Evolutionary conservation across 2,888 invertebrate genomes (phyloP).

Genomic region (Orgyia antiqua): DNA sequence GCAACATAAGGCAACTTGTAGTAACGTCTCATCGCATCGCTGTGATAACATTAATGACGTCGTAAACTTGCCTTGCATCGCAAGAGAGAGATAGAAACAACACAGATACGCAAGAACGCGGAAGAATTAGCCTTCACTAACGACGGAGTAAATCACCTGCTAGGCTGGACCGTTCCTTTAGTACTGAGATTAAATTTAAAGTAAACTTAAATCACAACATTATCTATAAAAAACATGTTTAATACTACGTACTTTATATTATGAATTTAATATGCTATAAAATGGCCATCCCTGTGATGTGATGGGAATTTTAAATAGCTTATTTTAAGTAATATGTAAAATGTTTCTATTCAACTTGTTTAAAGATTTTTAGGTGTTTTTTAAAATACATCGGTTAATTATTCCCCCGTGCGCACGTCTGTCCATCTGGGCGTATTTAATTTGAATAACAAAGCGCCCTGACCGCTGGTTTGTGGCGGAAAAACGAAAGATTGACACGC

Average conservation of each 20-base stretch:
- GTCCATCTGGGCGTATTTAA: constrained; percentile 52
- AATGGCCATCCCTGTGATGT: too few relatives aligned
- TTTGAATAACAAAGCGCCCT: constrained; percentile 66
- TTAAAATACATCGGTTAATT: constrained; percentile 58
- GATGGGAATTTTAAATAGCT: constrained; percentile 1
- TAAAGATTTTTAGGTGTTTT: constrained; percentile 23
- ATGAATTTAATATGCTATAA: too few relatives aligned
- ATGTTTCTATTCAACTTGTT: neutral
- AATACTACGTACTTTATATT: constrained; percentile 15
- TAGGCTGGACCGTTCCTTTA: constrained; percentile 44
- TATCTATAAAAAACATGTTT: constrained; percentile 34
- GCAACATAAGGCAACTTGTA: constrained; percentile 35
- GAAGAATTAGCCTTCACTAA: constrained; percentile 68
- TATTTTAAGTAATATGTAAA: neutral
- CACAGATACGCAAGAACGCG: constrained; percentile 61
- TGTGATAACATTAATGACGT: constrained; percentile 70
- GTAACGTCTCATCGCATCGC: constrained; percentile 32
- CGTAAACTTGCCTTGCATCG: constrained; percentile 57
- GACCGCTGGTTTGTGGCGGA: constrained; percentile 45
- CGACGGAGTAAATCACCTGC: constrained; percentile 68
- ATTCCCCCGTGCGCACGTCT: constrained; percentile 42
- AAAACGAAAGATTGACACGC: constrained; percentile 60
- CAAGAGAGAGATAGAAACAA: constrained; percentile 47
- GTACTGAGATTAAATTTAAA: constrained; percentile 52
- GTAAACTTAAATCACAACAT: constrained; percentile 44